Base-by-base conservation (phyloP, 2,113 vertebrate genomes). In the Dicentrarchus labrax region DNA sequence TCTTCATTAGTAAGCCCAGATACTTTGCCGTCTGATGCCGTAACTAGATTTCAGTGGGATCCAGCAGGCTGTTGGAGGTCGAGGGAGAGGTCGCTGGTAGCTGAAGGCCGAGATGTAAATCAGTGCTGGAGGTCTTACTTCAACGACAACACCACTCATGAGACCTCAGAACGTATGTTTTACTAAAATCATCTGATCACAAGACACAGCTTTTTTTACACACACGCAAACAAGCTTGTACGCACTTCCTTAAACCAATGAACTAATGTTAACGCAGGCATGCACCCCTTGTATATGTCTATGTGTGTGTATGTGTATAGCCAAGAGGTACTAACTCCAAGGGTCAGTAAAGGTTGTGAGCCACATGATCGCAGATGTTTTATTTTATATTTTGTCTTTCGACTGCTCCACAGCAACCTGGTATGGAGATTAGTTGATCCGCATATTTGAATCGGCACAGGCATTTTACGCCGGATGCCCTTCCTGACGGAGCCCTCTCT, bases 241-340 rank as follows among this genome's bases (percentile, higher is more conserved):
- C 50, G 4, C 72, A 88, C 86, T 87, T 90, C 90, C 91, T 78
- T 12, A 90, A 83, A 85, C 1, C 53, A 36, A 13, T 53, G 48
- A 41, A 4, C 13, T 6, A 38, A 10, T 7, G 53, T 65, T 38
- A 21, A 30, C 4, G 30, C 30, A 30, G 30, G 57, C 76, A 19
- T 64, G 41, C 65, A 41, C 12, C 16, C 2, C 9, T 1, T 11
- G 36, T 53, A 48, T 54, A 0, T 54, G 4, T 39, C 2, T 13
- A 8, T 76, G 41, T 59, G 39, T 75, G n/a, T 48, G 41, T n/a
- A 0, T 21, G 43, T 61, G 41, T 51, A 1, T 16, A 73, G 30
- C 53, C 30, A 36, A 2, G 4, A 65, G 3, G n/a, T 41, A 50
- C 36, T 2, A 24, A 51, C 17, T 43, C 36, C 5, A 78, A 19